Conservation (phyloP, 2,797 vertebrate species). For the Phalloptychus januarius region DNA sequence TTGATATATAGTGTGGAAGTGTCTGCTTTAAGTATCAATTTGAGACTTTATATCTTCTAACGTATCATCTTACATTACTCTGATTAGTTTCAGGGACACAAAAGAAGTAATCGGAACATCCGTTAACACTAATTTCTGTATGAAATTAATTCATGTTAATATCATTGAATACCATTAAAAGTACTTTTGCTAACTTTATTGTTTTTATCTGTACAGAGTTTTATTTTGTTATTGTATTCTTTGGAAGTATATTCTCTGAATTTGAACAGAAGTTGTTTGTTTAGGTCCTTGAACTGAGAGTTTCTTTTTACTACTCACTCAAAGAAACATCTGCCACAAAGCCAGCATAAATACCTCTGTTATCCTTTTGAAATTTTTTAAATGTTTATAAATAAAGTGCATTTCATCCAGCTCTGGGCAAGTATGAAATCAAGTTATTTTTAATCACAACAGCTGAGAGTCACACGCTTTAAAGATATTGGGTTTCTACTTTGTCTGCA, state of each 20-base stretch:
- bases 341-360: constrained; percentile 29
- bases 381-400: constrained; percentile 31
- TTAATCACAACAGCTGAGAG: constrained; percentile 40
- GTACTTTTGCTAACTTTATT: background rate
- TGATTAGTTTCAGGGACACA: background rate
- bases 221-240: background rate
- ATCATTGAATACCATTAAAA: background rate
- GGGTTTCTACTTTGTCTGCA: constrained; percentile 33
- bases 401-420: constrained; percentile 35
- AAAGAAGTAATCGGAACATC: background rate
- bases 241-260: background rate
- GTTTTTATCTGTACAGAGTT: background rate
- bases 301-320: constrained; percentile 15
- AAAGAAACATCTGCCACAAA: constrained; percentile 27
- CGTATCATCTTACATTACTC: background rate
- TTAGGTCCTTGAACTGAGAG: background rate
- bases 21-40: background rate
- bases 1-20: background rate
- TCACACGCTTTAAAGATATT: constrained; percentile 30
- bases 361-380: constrained; percentile 24
- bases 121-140: background rate
- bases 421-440: constrained; percentile 39
- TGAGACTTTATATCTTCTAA: background rate
- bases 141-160: background rate
- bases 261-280: background rate